Evolutionary conservation across 2,888 invertebrate species (phyloP), one percentile per base, ranked within the genome.

Genomic region (Cactoblastis cactorum): DNA sequence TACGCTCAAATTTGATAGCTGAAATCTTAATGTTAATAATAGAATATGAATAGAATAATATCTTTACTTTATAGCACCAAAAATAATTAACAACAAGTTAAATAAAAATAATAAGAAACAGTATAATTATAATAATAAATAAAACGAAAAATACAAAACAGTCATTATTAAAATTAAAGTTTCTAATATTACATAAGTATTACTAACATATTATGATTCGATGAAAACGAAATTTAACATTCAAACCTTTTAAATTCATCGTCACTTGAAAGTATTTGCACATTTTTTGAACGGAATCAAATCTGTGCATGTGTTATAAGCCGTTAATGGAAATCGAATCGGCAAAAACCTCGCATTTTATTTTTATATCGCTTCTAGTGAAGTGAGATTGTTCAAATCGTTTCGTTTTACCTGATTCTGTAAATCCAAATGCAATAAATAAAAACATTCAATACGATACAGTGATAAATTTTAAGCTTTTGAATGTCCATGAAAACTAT

Each of bases 291-390:
- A 43, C 15, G 43, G 14, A 24, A 14, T 24, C 24, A 4, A 24
- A 48, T 38, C 47, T 38, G 24, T 28, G 47, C 47, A 48, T 48
- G 47, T 48, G 47, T 48, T 48, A 47, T 47, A 48, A 38, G 47
- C 47, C 37, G 35, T 48, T 48, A 48, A 48, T 48, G 47, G 47
- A 48, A 48, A 38, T 38, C 37, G 47, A 37, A 28, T 48, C 47
- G 47, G 38, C 17, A 14, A 37, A 48, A 48, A 15, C 1, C 11
- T 34, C 17, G 37, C 43, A 28, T 43, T 43, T 43, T 43, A 37
- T 48, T 48, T 33, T 48, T 48, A 48, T 48, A 37, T 48, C 22
- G 47, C 11, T 37, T 48, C 22, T 37, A 47, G 37, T 47, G 37
- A 24, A 48, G 37, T 24, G 37, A 48, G 24, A 22, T 47, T 47